Evolutionary conservation across 2,888 invertebrate species (phyloP).

Genomic region (Andrena praecox): DNA sequence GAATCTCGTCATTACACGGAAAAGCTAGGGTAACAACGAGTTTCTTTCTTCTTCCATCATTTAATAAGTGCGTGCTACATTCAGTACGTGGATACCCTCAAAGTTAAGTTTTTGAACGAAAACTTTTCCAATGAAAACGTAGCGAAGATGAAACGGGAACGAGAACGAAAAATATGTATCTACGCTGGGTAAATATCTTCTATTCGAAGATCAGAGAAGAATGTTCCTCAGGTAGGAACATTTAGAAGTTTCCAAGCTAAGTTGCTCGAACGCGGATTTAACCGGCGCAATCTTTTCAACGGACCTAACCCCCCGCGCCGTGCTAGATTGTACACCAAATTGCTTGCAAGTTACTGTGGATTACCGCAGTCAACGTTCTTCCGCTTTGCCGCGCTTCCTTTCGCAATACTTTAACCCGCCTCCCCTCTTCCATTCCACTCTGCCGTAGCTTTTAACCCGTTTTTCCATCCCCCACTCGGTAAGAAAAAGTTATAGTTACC

Average conservation of each 20-base stretch:
- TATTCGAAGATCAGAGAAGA: slow-evolving; percentile 29
- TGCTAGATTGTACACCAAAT: slow-evolving; percentile 44
- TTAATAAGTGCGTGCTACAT: no score
- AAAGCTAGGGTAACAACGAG: slow-evolving; percentile 16
- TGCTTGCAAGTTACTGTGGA: slow-evolving; percentile 38
- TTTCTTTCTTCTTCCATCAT: not conserved
- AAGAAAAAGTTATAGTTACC: slow-evolving; percentile 81
- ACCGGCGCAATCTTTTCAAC: slow-evolving; percentile 43
- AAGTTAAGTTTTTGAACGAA: no score
- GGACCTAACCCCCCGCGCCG: slow-evolving; percentile 21
- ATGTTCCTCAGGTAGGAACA: slow-evolving; percentile 22
- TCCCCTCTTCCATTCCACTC: not conserved
- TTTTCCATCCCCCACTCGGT: not conserved
- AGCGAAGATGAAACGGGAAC: not conserved
- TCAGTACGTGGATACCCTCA: no score
- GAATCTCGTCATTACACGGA: slow-evolving; percentile 27
- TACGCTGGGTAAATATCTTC: slow-evolving; percentile 12
- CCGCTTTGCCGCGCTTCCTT: not conserved
- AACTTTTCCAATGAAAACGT: no score
- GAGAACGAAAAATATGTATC: slow-evolving; percentile 1
- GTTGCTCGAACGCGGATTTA: slow-evolving; percentile 29
- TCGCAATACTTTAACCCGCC: slow-evolving; percentile 20
- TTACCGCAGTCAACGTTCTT: slow-evolving; percentile 30
- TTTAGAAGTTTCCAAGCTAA: slow-evolving; percentile 42
- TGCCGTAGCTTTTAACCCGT: not conserved